Percentiles rank a stretch among this genome's conserved stretches.
Evolutionary conservation across 2,113 vertebrate species (phyloP).

Genomic region (Phocoena sinus): DNA sequence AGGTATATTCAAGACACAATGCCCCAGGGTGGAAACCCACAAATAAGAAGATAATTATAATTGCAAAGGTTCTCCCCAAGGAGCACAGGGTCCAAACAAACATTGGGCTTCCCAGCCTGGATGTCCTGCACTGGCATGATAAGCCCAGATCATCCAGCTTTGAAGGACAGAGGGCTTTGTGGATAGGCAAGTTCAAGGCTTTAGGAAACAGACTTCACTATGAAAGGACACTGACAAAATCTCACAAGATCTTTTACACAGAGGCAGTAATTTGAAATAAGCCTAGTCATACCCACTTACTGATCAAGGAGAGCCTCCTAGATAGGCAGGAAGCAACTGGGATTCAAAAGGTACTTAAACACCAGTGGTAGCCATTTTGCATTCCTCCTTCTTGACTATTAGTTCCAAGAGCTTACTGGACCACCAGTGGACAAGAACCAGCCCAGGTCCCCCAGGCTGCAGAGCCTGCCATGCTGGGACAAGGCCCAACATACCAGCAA

Average conservation of each 20-base stretch:
- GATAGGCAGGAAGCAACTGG: background rate
- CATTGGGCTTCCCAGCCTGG: background rate
- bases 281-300: background rate
- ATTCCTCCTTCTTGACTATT: background rate
- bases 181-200: background rate
- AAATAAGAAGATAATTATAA: background rate
- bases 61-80: background rate
- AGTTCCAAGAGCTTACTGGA: background rate
- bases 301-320: background rate
- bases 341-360: background rate
- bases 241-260: background rate
- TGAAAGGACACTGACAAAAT: background rate
- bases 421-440: background rate
- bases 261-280: background rate
- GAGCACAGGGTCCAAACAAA: background rate
- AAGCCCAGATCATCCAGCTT: background rate
- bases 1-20: background rate
- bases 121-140: background rate
- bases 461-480: background rate
- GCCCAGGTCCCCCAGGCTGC: background rate
- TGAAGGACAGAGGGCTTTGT: background rate
- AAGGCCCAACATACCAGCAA: background rate
- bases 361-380: background rate
- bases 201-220: background rate
- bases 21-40: background rate